Evolutionary conservation across 2,113 vertebrate genomes (phyloP), one percentile per base, ranked within the genome.

Genomic region (Anguilla japonica): DNA sequence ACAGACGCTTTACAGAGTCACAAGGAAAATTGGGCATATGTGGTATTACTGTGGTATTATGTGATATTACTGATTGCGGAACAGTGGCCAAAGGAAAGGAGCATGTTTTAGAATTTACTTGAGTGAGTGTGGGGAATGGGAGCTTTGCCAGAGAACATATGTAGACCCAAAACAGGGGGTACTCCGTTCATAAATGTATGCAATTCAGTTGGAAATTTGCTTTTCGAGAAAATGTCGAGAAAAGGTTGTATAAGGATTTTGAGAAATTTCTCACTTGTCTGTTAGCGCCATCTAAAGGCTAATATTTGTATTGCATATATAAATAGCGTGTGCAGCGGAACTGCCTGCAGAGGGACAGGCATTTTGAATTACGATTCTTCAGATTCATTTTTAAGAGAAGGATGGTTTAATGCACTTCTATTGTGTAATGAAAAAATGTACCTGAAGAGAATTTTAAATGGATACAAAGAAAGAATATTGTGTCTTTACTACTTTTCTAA

Each of bases 231-330:
- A 29, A 22, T 63, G 20, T 34, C 13, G 13, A 6, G 13, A 6
- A 53, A 75, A 75, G n/a, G 26, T 75, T 29, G 26, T 34, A 4
- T 67, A 20, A 67, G 60, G 16, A 67, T 5, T 67, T 67, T 75
- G 26, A 75, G 71, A 75, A 34, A 53, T 87, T 39, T 5, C 34
- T 50, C 41, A 83, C n/a, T 87, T 83, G 85, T 60, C 60, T 82
- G 16, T 79, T 41, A 56, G 84, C 81, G 71, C 43, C 60, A 86
- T 84, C 85, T 83, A 53, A 41, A 75, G 85, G 81, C 63, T 53
- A 75, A 39, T 78, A 2, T 43, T 46, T 81, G 85, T 18, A 46
- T 79, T 83, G 29, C 41, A 3, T 56, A 50, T n/a, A 13, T 40
- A 5, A 79, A 82, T 46, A 80, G 50, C 15, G 16, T 26, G 22